Percentiles rank a stretch among this genome's conserved stretches.
These are phyloP conservation scores for Drosophila subobscura DNA, from an alignment of 1,140 invertebrate species.

Conservation along the genomic window DNA sequence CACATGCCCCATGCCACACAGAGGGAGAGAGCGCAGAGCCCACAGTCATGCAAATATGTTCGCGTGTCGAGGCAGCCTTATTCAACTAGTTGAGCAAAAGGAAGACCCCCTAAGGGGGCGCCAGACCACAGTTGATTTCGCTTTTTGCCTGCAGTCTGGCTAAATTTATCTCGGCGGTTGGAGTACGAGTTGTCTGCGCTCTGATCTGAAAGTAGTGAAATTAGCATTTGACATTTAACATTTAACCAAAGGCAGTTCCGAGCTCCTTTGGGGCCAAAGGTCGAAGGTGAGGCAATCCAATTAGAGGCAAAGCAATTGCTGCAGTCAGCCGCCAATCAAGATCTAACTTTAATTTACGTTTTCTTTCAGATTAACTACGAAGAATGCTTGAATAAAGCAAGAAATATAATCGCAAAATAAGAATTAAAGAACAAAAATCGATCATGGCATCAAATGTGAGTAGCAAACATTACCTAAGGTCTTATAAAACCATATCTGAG, in stretches of 20 bases:
- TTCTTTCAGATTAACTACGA: constrained; percentile 56
- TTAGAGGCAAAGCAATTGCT: constrained; percentile 52
- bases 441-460: constrained; percentile 71
- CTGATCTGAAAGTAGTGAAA: constrained; percentile 46
- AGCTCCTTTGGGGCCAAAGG: constrained; percentile 50
- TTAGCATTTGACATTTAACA: constrained; percentile 72
- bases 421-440: not conserved
- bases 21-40: constrained; percentile 13
- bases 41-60: constrained; percentile 30
- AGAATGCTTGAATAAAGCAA: constrained; percentile 48
- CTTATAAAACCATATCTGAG: not conserved
- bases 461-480: not conserved
- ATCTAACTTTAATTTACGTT: constrained; percentile 32
- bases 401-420: constrained; percentile 5
- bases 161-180: constrained; percentile 37
- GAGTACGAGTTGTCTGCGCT: constrained; percentile 43
- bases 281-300: constrained; percentile 67
- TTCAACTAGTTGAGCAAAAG: constrained; percentile 66
- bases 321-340: constrained; percentile 4
- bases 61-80: constrained; percentile 55
- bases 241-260: constrained; percentile 33
- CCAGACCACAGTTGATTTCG: constrained; percentile 41
- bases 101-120: constrained; percentile 9
- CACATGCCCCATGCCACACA: not conserved
- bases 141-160: constrained; percentile 33